These are phyloP conservation scores for Bembecia ichneumoniformis DNA, from an alignment of 2,888 invertebrate genomes.

Conservation along the genomic window DNA sequence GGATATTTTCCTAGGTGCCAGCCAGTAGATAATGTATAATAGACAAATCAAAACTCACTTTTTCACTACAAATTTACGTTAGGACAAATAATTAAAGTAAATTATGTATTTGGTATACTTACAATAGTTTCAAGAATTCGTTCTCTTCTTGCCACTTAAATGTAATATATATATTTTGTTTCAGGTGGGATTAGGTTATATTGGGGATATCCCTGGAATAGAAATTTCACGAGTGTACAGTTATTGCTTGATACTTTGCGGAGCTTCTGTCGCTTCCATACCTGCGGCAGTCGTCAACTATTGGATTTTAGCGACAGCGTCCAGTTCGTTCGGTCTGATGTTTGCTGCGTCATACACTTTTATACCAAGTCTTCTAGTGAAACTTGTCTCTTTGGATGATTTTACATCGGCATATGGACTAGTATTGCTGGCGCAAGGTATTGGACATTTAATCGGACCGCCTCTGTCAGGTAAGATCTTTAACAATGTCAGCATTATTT, in stretches of 20 bases:
- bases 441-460: slow-evolving; percentile 93
- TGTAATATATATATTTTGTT: slow-evolving; percentile 13
- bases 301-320: slow-evolving; percentile 58
- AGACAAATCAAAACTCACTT: no score
- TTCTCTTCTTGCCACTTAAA: neutral
- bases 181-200: slow-evolving; percentile 86
- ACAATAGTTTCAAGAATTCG: no score
- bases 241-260: slow-evolving; percentile 79
- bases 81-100: no score
- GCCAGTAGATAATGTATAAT: no score
- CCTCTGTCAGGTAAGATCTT: slow-evolving; percentile 84
- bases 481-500: neutral
- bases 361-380: slow-evolving; percentile 90
- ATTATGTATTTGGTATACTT: no score
- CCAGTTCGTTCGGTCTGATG: slow-evolving; percentile 86
- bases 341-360: slow-evolving; percentile 94
- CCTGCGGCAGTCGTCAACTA: slow-evolving; percentile 64
- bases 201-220: slow-evolving; percentile 89
- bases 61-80: no score
- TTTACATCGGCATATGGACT: slow-evolving; percentile 95
- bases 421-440: slow-evolving; percentile 89
- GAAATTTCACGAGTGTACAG: slow-evolving; percentile 89
- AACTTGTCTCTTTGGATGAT: slow-evolving; percentile 89
- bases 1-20: no score
- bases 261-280: slow-evolving; percentile 74